phyloP scores from a whole-genome alignment of 2,888 invertebrate species.

The Dynastes hyllus region DNA sequence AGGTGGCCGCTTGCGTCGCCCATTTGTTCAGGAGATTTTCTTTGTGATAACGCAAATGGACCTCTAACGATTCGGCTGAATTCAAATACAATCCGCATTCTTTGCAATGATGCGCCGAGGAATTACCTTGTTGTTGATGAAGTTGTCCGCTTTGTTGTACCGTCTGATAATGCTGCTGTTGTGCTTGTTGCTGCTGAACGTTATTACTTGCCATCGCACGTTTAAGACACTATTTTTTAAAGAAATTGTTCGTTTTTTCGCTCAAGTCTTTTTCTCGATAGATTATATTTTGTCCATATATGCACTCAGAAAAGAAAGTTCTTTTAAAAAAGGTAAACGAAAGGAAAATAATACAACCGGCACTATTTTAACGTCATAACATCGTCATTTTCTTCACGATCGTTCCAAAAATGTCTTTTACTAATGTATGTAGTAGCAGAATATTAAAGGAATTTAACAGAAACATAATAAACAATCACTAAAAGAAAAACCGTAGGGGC shows the following conservation, averaged over 20 bases:
- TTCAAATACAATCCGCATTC: constrained; percentile 85
- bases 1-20: constrained; percentile 75
- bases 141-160: constrained; percentile 53
- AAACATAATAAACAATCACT: constrained; percentile 60
- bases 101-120: constrained; percentile 80
- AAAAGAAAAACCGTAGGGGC: constrained; percentile 10
- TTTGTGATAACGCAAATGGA: constrained; percentile 86
- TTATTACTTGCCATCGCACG: constrained; percentile 68
- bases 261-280: constrained; percentile 11
- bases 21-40: constrained; percentile 84
- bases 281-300: constrained; percentile 1
- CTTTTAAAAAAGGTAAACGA: constrained; percentile 62
- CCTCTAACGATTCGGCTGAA: constrained; percentile 84
- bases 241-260: constrained; percentile 13
- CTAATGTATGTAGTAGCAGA: neutral
- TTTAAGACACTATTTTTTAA: constrained; percentile 20
- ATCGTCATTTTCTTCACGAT: constrained; percentile 65
- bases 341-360: constrained; percentile 68
- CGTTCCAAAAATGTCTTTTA: neutral
- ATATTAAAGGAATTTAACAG: constrained; percentile 53
- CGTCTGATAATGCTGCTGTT: constrained; percentile 44
- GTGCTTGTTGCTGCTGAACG: constrained; percentile 56
- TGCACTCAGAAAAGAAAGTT: constrained; percentile 49
- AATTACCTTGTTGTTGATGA: constrained; percentile 69
- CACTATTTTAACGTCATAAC: constrained; percentile 71